Base-by-base conservation (phyloP, 35 echinoderm and acorn worm species). In the Nesometra sesokonis region DNA sequence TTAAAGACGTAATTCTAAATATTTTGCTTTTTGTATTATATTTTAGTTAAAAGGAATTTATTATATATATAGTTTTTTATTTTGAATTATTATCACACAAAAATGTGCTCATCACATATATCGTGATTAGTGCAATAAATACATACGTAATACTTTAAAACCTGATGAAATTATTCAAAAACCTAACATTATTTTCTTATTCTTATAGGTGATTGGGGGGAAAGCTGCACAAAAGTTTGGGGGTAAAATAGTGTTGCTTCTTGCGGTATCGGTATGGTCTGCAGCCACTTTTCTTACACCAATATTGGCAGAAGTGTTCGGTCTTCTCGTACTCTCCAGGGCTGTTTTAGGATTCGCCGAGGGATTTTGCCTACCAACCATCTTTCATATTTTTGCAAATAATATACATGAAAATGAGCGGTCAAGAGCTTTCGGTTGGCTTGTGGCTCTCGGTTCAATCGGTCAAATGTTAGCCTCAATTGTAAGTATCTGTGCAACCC, bases 281-380 rank as follows among this genome's bases (percentile, higher is more conserved):
- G 36, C 94, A 19, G 87, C 96, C 4, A 99, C 96, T 29, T 99
- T 99, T 52, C 30, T 99, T n/a, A 99, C 96, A 5, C 96, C 96
- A 17, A 23, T 90, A 19, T 43, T 94, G 36, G 87, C 89, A 35
- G 80, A 80, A 11, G 80, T 85, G 21, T 39, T 92, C 40, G 82
- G 80, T 52, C 30, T 85, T 35, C 84, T 99, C 35, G 87, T 94
- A 47, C 77, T 93, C 8, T 86, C 89, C 5, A 81, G 96, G 35
- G 90, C 94, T 29, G 78, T 94, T 27, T 86, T 99, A 7, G 96
- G 96, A 76, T 99, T 99, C 84, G 96, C 96, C 0, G 95, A 97
- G 84, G 96, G 96, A 8, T 94, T 94, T 52, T 99, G 92, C 37
- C 88, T 94, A 19, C 92, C 96, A 0, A 94, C 92, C 0, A 99